Percentiles rank a stretch among this genome's conserved stretches.
These are phyloP conservation scores for Lagorchestes hirsutus DNA, from an alignment of 2,797 vertebrate species.

Conservation along the genomic window DNA sequence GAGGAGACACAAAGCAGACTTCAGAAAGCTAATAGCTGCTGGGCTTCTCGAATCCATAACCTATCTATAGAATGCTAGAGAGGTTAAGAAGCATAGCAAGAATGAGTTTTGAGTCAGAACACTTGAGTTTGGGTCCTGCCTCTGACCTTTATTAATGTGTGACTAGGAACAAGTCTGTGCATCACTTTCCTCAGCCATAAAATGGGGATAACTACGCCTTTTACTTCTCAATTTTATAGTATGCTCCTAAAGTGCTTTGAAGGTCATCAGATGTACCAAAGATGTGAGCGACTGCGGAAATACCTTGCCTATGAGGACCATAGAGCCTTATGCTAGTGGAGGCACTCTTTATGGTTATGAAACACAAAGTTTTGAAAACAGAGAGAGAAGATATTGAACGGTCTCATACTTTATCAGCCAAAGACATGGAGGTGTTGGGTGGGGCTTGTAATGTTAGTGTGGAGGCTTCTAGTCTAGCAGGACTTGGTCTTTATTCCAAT, in stretches of 20 bases:
- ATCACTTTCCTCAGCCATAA: neutral
- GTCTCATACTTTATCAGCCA: neutral
- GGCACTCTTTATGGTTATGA: fast-evolving
- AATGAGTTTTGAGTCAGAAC: neutral
- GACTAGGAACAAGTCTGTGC: neutral
- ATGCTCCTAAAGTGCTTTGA: neutral
- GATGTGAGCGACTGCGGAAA: neutral
- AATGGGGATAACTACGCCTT: neutral
- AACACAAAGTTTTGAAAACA: neutral
- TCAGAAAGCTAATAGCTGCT: neutral
- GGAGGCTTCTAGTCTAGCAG: fast-evolving
- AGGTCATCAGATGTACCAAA: neutral
- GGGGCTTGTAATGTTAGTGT: neutral
- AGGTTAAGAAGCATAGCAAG: neutral
- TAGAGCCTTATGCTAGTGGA: neutral
- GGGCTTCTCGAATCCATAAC: neutral
- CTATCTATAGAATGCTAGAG: neutral
- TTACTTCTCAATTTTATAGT: neutral
- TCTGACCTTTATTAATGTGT: neutral
- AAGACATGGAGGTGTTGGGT: neutral
- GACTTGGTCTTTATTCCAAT: neutral
- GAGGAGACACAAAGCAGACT: neutral
- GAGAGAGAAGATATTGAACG: neutral
- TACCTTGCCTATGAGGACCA: neutral
- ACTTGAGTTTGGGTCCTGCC: neutral